Base-by-base conservation (phyloP, 2,113 vertebrate species). In the Siniperca knerii region DNA sequence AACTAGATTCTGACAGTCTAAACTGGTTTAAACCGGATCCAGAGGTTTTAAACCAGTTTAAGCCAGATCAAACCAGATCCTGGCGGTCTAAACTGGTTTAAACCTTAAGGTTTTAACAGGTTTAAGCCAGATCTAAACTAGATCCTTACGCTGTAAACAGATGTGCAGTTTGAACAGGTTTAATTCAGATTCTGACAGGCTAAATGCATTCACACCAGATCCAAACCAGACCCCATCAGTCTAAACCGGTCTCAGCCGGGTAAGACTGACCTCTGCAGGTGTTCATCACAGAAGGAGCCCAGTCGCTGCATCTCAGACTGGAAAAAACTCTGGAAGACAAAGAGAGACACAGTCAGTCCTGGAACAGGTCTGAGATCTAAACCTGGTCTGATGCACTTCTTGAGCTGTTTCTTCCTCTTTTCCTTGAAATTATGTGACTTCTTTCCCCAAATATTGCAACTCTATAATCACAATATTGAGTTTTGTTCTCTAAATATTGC, bases 321-420 rank as follows among this genome's bases (percentile, higher is more conserved):
- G 95, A 96, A 97, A 78, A 97, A 97, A 16, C 93, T 96, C 98
- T 98, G 92, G 11, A 93, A 92, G 40, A 68, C 8, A 76, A 76
- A 80, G 11, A 37, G 25, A 12, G 18, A 44, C n/a, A 46, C 8
- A 29, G 23, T 33, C 21, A 46, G 66, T 25, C 54, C 35, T n/a
- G 57, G 25, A 70, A 44, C 55, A 58, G 48, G 65, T 64, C 44
- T 70, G 33, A 40, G 37, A 21, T 55, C 21, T 33, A 4, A n/a
- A 58, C 18, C 3, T 54, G 8, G 3, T 23, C 50, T 21, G 2
- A 6, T 21, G 52, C 50, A 29, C 4, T 18, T 18, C 48, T 50
- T 50, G 48, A 50, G 48, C 48, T 16, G 5, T 6, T 18, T 15
- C 48, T 48, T 1, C 5, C 1, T 50, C 15, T 50, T 16, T 18